Percentiles rank a stretch among this genome's conserved stretches.
These are phyloP conservation scores for Diadegma fenestrale DNA, from an alignment of 2,888 invertebrate genomes.

Conservation along the genomic window DNA sequence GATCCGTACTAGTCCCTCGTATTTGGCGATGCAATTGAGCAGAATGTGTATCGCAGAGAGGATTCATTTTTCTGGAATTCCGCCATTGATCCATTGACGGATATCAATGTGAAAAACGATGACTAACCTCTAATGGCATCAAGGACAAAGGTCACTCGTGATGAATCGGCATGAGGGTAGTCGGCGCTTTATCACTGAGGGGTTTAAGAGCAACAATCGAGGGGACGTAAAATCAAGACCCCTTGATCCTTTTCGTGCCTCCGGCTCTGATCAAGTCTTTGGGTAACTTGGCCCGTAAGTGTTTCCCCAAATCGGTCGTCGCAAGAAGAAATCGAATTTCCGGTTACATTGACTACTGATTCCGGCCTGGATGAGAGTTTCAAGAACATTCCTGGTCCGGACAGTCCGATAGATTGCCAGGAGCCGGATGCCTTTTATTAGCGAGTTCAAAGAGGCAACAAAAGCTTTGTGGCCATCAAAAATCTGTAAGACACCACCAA, in stretches of 20 bases:
- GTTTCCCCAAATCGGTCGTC: background rate
- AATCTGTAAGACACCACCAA: background rate
- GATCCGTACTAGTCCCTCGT: background rate
- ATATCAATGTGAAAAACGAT: conserved; percentile 12
- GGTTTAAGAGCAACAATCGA: conserved; percentile 15
- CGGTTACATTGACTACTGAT: background rate
- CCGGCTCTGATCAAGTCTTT: background rate
- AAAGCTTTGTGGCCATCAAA: background rate
- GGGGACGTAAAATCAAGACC: background rate
- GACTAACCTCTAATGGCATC: background rate
- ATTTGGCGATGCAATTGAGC: background rate
- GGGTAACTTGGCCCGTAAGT: background rate
- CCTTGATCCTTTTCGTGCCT: background rate
- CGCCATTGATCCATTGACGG: background rate
- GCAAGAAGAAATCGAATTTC: background rate
- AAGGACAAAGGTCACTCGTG: background rate
- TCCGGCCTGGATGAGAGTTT: background rate
- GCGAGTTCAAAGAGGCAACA: background rate
- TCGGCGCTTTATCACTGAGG: conserved; percentile 6
- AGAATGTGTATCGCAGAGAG: background rate
- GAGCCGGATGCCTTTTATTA: background rate
- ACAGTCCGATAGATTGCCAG: background rate
- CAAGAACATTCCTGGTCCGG: background rate
- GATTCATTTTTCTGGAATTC: background rate
- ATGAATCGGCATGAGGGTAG: conserved; percentile 6